phyloP scores from a whole-genome alignment of 2,113 vertebrate genomes.

The Mus musculus region DNA sequence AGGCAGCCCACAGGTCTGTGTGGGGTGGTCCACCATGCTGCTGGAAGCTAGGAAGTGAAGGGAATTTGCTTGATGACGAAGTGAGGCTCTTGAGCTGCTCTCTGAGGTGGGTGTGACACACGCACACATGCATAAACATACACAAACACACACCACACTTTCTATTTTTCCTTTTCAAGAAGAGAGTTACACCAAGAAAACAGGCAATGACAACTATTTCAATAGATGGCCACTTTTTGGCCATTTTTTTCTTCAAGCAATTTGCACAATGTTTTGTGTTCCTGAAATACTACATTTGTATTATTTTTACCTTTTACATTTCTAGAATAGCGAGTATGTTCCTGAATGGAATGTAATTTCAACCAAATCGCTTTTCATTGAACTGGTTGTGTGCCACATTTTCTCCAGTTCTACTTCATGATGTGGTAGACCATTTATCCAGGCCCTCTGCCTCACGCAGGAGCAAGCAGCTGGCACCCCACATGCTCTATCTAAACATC shows the following conservation, averaged over 20 bases:
- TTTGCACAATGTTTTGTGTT: constrained; percentile 11
- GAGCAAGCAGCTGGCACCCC: not conserved
- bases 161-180: not conserved
- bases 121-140: not conserved
- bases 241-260: constrained; percentile 1
- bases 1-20: rapidly evolving
- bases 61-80: not conserved
- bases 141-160: not conserved
- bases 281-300: not conserved
- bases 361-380: not conserved
- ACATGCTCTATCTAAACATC: not conserved
- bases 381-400: not conserved
- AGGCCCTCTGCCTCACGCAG: rapidly evolving
- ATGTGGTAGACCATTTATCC: not conserved
- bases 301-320: constrained; percentile 35
- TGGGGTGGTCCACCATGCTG: not conserved
- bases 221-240: constrained; percentile 16
- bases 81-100: not conserved
- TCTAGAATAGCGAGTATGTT: constrained; percentile 7
- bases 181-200: not conserved
- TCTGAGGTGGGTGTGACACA: not conserved
- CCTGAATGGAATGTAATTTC: constrained; percentile 31
- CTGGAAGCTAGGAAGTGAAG: not conserved
- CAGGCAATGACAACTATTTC: constrained; percentile 43
- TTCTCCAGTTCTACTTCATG: not conserved